phyloP scores from a whole-genome alignment of 2,113 vertebrate species.

The Sander lucioperca region DNA sequence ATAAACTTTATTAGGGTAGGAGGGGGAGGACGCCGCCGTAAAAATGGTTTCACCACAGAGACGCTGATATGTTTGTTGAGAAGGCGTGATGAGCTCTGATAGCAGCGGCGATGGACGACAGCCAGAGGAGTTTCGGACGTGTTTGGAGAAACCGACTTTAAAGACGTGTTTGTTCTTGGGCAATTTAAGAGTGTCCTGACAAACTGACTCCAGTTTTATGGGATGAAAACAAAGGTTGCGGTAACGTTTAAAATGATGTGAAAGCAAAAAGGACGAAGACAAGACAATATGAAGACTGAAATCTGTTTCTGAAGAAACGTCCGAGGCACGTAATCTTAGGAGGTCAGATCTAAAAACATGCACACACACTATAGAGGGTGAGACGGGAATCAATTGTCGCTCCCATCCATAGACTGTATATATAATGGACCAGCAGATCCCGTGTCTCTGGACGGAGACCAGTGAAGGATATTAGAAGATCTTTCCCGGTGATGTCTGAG shows the following conservation, averaged over 20 bases:
- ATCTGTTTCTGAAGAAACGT: no score
- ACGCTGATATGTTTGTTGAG: conserved; percentile 73
- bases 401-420: no score
- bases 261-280: not conserved
- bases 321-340: no score
- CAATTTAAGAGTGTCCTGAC: not conserved
- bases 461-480: no score
- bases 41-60: conserved; percentile 76
- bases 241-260: not conserved
- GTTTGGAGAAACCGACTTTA: no score
- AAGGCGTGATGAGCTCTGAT: conserved; percentile 45
- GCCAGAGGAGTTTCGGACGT: not conserved
- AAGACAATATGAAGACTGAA: no score
- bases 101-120: not conserved
- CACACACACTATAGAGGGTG: no score
- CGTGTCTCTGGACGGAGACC: no score
- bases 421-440: no score
- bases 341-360: no score
- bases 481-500: no score
- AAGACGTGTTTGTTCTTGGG: not conserved
- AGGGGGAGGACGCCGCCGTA: conserved; percentile 53
- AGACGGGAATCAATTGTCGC: no score
- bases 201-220: not conserved
- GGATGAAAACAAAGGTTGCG: not conserved
- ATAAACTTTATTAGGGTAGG: conserved; percentile 78